These are phyloP conservation scores for Eriocheir sinensis DNA, from an alignment of 1,140 invertebrate species.

Conservation along the genomic window DNA sequence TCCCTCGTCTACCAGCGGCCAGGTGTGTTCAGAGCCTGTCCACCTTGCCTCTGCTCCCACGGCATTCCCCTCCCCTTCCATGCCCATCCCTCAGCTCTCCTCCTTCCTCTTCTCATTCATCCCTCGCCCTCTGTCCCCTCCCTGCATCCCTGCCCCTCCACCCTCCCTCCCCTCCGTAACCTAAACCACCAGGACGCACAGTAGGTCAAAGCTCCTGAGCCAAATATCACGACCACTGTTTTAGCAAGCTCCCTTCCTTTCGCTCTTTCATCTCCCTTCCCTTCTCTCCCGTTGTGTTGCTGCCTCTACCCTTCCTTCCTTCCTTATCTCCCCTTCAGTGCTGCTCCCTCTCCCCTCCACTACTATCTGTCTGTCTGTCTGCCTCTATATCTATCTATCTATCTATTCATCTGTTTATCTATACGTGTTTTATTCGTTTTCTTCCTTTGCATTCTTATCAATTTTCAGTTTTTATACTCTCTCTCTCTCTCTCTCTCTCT, in stretches of 20 bases:
- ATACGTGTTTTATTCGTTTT: not conserved
- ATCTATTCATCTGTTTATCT: not conserved
- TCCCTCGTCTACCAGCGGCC: not conserved
- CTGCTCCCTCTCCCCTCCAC: not conserved
- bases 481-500: slow-evolving; percentile 38
- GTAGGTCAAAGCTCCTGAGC: too few species aligned
- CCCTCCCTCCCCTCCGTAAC: not conserved
- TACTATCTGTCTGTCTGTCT: not conserved
- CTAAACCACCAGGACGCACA: too few species aligned
- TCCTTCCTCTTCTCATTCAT: not conserved
- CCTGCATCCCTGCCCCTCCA: not conserved
- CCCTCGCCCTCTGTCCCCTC: not conserved
- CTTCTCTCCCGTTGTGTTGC: not conserved
- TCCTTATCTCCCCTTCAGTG: not conserved
- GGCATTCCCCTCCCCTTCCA: not conserved
- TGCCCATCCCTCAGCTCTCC: too few species aligned
- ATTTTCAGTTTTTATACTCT: not conserved
- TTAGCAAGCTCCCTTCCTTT: not conserved
- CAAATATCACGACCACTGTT: too few species aligned
- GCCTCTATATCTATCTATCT: not conserved
- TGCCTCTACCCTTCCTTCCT: not conserved
- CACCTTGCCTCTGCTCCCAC: not conserved
- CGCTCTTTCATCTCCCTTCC: not conserved
- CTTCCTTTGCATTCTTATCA: too few species aligned
- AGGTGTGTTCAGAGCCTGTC: not conserved